These are phyloP conservation scores for Dicranocentrus wangi DNA, from an alignment of 2,888 invertebrate species.

Conservation along the genomic window DNA sequence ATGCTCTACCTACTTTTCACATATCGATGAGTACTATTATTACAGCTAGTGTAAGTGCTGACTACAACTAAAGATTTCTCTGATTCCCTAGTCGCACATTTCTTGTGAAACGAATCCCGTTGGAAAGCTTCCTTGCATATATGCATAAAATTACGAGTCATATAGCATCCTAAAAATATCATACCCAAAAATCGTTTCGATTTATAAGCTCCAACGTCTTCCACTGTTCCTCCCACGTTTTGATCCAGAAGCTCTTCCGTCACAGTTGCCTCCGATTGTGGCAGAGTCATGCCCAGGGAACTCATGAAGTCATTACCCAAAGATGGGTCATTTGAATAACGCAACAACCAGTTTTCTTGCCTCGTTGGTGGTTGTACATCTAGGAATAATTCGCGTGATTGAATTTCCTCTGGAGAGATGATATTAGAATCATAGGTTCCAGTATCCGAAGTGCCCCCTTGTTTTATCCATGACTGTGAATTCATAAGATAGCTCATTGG, in stretches of 20 bases:
- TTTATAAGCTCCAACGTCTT: slow-evolving; percentile 34
- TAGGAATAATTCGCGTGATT: slow-evolving; percentile 17
- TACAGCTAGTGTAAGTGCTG: too few species aligned
- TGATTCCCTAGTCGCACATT: neutral
- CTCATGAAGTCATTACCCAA: slow-evolving; percentile 33
- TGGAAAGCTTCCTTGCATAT: too few species aligned
- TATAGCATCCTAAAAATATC: slow-evolving; percentile 7
- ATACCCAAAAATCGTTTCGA: slow-evolving; percentile 66
- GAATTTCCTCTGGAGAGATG: slow-evolving; percentile 40
- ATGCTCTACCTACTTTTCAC: too few species aligned
- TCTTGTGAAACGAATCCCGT: neutral
- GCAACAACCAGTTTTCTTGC: slow-evolving; percentile 1
- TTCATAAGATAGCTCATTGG: slow-evolving; percentile 27
- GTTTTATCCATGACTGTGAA: neutral
- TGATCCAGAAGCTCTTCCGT: slow-evolving; percentile 40
- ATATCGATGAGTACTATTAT: too few species aligned
- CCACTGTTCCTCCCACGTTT: slow-evolving; percentile 2
- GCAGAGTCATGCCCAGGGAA: slow-evolving; percentile 18
- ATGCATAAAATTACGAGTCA: too few species aligned
- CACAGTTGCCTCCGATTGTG: neutral
- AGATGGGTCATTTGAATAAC: slow-evolving; percentile 32
- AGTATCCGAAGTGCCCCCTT: neutral
- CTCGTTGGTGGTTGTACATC: neutral
- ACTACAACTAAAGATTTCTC: too few species aligned
- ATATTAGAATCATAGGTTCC: slow-evolving; percentile 15